Evolutionary conservation across 1,140 invertebrate genomes (phyloP), one percentile per base, ranked within the genome.

Genomic region (Brachionus angularis): DNA sequence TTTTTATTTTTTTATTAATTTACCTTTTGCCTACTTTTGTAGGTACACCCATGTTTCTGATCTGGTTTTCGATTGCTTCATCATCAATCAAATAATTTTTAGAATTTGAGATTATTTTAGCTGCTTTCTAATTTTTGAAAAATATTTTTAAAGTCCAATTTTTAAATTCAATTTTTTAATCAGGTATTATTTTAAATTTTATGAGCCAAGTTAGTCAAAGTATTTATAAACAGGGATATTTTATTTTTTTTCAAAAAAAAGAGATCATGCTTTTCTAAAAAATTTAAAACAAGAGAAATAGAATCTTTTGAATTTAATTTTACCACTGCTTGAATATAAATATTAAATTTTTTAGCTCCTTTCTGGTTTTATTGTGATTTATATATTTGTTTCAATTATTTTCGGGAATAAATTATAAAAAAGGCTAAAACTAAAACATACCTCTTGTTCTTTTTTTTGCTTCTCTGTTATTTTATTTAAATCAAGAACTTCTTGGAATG

Each of bases 1-100:
- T n/a, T n/a, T 31, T n/a, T 31, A 8, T 16, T 27, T 44, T 44
- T 2, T 8, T 21, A 14, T 8, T 27, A 23, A 39, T 18, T 72
- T 70, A 80, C 79, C 79, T 77, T 75, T 80, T 80, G 23, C 79
- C 79, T 47, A 74, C 78, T 47, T 76, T 78, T 23, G 75, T 74
- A 50, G 77, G 76, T 55, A 76, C 76, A n/a, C 74, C 73, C 73
- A 77, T 76, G 21, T 76, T 72, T 73, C 74, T 75, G 3, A 79
- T 73, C 70, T 76, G 75, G 34, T 74, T 72, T 8, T 76, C 78
- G n/a, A 81, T 80, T 23, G 75, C 74, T 5, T 79, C 76, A 74
- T 80, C 79, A 74, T 78, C 76, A 34, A 79, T 74, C 72, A 75
- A 74, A 53, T 69, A 53, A 36, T 46, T 39, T 16, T 73, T 71